Base-by-base conservation (phyloP, 2,113 vertebrate species). In the Albula glossodonta region DNA sequence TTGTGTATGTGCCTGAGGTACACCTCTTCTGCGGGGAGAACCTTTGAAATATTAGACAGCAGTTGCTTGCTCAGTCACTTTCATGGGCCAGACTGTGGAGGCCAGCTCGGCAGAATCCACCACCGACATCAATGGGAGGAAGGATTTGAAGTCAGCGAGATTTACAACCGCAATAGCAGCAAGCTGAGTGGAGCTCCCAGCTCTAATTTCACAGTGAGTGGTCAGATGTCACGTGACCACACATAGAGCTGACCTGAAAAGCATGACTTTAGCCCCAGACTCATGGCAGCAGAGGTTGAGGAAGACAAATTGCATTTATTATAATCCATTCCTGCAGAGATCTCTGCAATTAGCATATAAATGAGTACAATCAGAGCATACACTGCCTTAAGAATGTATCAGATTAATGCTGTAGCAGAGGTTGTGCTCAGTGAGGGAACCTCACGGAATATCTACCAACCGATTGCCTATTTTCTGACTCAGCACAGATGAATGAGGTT, bases 171-270 rank as follows among this genome's bases (percentile, higher is more conserved):
- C 70, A 8, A 86, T 89, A 87, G 70, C 81, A 63, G 49, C n/a
- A 74, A 17, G 51, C 84, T 82, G 53, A 41, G 81, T 49, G 56
- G 48, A 25, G 81, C 51, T 66, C 41, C 50, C 83, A 87, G 90
- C 90, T 91, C 92, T 90, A 88, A 90, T 93, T 94, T 93, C 90
- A 92, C 89, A 89, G 87, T 88, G 91, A 92, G 91, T 89, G 91
- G 91, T 90, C 91, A 87, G 87, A 25, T 48, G 90, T 93, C 94
- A 95, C 89, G 90, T 95, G 94, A 95, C 93, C 90, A 85, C 87
- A n/a, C 0, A 83, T 85, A 78, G 82, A 92, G 91, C 91, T 31
- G 78, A 85, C 51, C 78, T 49, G 81, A 85, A 63, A 74, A 77
- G 81, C 60, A 51, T 63, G 63, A 63, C 78, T 31, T 84, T 51